phyloP scores from a whole-genome alignment of 1,140 invertebrate species.

The Adoxophyes honmai region DNA sequence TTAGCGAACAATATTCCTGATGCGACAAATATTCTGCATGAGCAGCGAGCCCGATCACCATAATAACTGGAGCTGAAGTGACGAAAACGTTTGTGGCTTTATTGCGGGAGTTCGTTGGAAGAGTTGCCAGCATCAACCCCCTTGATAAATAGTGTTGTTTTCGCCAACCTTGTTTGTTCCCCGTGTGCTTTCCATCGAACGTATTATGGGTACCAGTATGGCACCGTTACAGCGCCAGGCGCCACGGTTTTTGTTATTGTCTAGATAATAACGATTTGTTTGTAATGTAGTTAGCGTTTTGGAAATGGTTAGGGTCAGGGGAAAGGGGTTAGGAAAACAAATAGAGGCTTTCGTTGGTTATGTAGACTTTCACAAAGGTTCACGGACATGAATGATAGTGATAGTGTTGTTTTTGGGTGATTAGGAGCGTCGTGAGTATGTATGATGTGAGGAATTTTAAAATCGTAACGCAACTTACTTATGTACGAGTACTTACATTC shows the following conservation, averaged over 20 bases:
- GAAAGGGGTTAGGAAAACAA: too few species aligned
- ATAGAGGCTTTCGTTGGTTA: too few species aligned
- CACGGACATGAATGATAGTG: too few species aligned
- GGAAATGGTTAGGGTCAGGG: background rate
- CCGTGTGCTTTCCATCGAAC: constrained; percentile 38
- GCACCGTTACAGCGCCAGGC: constrained; percentile 21
- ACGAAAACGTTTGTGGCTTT: constrained; percentile 44
- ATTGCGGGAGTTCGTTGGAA: constrained; percentile 56
- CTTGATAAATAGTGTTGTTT: constrained; percentile 74
- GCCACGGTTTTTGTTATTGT: constrained; percentile 20
- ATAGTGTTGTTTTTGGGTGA: too few species aligned
- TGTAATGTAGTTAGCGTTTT: background rate
- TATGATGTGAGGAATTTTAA: too few species aligned
- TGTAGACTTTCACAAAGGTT: too few species aligned
- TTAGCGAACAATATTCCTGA: too few species aligned
- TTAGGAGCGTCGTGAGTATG: too few species aligned
- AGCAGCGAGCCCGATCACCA: constrained; percentile 31
- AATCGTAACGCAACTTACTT: too few species aligned
- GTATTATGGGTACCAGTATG: constrained; percentile 16
- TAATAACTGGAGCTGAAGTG: constrained; percentile 52
- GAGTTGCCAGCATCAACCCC: constrained; percentile 56
- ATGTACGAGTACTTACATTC: too few species aligned
- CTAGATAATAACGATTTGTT: constrained; percentile 8
- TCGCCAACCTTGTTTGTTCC: constrained; percentile 64
- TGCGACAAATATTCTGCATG: too few species aligned